Base-by-base conservation (phyloP, 37 sponge, comb jelly and placozoan species). In the Ephydatia muelleri region DNA sequence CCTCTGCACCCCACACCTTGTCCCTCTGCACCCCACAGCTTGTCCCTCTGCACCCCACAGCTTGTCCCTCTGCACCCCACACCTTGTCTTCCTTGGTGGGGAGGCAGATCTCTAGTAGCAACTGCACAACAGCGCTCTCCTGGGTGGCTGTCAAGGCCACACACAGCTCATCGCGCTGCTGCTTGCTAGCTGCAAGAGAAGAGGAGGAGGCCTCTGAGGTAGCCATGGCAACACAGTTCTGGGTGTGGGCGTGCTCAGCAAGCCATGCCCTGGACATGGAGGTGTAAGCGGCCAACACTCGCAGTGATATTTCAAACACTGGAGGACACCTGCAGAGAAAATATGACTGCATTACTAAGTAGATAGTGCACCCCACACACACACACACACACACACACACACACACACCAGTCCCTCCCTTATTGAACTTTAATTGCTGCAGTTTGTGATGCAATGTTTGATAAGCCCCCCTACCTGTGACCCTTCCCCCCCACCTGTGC, bases 51-150 rank as follows among this genome's bases (percentile, higher is more conserved):
- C 33, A 35, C 31, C 28, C 9, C 9, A 72, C 34, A 72, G 12
- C 2, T 27, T 1, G 26, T 37, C 28, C 6, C 77, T 28, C 27
- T 26, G 47, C 36, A 1, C 12, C 64, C 9, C 29, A 83, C 86
- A 86, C 70, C 65, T 82, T 86, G 68, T 97, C 95, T n/a, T 95
- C 73, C 12, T 90, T 80, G 9, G 78, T 82, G 3, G 95, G 87
- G 26, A 95, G 72, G 82, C 97, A 97, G 28, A 93, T 43, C 77
- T 97, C 97, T 35, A 97, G 76, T 27, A 97, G 85, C 25, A 97
- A 73, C 77, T 97, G 97, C 5, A 94, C 85, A 2, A 85, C 80
- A 31, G 92, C 92, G 75, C 95, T 95, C 85, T 97, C 95, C 68
- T 97, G 97, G 16, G 93, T 68, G 34, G 92, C 87, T 34, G 48